Evolutionary conservation across 2,888 invertebrate species (phyloP), one percentile per base, ranked within the genome.

Genomic region (Punctoribates punctum): DNA sequence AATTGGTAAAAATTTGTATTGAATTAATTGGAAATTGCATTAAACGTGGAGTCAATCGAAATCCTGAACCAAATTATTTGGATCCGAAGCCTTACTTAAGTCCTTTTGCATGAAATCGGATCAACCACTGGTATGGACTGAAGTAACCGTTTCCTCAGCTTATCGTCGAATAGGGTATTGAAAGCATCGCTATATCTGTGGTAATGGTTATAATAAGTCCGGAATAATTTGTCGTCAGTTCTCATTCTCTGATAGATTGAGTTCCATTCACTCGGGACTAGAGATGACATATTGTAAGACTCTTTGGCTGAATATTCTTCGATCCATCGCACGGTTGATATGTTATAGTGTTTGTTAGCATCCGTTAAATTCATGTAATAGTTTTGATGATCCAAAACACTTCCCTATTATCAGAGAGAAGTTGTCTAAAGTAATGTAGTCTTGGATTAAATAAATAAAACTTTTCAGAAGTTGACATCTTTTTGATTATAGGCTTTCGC

Each of bases 321-420:
- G 57, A 73, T 54, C 73, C 73, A 73, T 23, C 38, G n/a, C 25
- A n/a, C 20, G 1, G 27, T 17, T 20, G 46, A 20, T 46, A 11
- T 8, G 20, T 34, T 20, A n/a, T n/a, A 5, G 34, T 74, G 27
- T 34, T 51, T n/a, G 51, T 77, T 77, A 23, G 77, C 60, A n/a
- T 73, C 62, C 23, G 77, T 77, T 51, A 77, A n/a, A 29, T 77
- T 77, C 51, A 77, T 23, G 42, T 77, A 77, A 74, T 67, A 77
- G 17, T 74, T 77, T 17, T 57, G 17, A n/a, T 65, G 65, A 74
- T 77, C 77, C 54, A 77, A 29, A 74, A 77, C 57, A 51, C 17
- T 42, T 38, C 74, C 74, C 46, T 46, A 60, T 67, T 38, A 67
- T 38, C 17, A 38, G 11, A 38, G 8, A 15, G 13, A 62, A 20